A percentile compares a stretch with the other conserved stretches of the same genome.
These are phyloP conservation scores for Bombus ignitus DNA, from an alignment of 1,140 invertebrate genomes.

Conservation along the genomic window DNA sequence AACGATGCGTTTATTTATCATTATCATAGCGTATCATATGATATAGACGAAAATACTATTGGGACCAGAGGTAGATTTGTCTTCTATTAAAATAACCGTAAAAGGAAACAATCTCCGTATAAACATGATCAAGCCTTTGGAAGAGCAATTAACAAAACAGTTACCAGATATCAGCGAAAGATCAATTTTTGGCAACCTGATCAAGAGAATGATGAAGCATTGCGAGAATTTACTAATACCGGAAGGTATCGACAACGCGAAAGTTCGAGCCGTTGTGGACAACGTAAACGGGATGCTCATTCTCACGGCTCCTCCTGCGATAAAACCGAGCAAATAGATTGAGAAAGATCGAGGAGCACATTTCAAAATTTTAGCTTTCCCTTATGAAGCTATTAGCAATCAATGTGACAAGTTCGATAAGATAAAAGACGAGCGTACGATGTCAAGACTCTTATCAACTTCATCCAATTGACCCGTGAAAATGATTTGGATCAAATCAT, in stretches of 20 bases:
- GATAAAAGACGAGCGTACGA: conserved; percentile 1
- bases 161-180: conserved; percentile 37
- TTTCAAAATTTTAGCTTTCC: neutral
- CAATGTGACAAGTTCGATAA: conserved; percentile 1
- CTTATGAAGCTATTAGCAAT: neutral
- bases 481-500: neutral
- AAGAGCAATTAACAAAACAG: conserved; percentile 18
- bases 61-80: conserved; percentile 61
- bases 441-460: neutral
- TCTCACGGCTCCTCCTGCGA: conserved; percentile 49
- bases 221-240: conserved; percentile 66
- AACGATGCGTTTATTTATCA: neutral
- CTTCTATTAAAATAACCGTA: conserved; percentile 64
- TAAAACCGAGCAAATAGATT: conserved; percentile 14
- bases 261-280: conserved; percentile 62
- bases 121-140: conserved; percentile 31
- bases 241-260: conserved; percentile 54
- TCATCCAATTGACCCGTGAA: neutral
- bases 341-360: neutral
- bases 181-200: conserved; percentile 8
- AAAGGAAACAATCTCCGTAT: conserved; percentile 65
- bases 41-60: conserved; percentile 58
- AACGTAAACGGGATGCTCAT: conserved; percentile 62
- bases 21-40: too few species aligned
- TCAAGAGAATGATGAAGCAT: conserved; percentile 46